phyloP scores from a whole-genome alignment of 2,113 vertebrate genomes.

The Alosa alosa region DNA sequence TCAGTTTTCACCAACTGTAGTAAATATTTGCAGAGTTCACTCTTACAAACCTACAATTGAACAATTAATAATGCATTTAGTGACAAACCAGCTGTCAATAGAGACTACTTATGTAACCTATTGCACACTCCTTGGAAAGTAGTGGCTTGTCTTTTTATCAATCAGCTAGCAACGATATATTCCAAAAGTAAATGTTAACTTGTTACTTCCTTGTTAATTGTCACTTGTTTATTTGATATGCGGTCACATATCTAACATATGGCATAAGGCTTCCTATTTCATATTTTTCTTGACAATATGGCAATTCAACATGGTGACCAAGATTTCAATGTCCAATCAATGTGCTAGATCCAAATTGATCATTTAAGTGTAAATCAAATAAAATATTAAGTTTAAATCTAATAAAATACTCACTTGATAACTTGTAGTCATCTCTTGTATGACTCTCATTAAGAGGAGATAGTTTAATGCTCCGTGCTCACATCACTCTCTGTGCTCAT shows the following conservation, averaged over 20 bases:
- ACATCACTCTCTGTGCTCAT: not conserved
- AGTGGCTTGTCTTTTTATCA: not conserved
- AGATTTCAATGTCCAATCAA: not conserved
- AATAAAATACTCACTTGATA: not conserved
- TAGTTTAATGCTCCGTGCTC: not conserved
- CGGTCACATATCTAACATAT: not conserved
- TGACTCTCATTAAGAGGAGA: not conserved
- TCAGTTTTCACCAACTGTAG: too few relatives aligned
- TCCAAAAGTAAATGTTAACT: not conserved
- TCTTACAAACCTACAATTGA: not conserved
- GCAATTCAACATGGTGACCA: not conserved
- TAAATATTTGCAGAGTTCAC: not conserved
- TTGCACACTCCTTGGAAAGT: not conserved
- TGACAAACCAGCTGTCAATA: not conserved
- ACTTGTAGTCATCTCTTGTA: not conserved
- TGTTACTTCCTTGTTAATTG: too few relatives aligned
- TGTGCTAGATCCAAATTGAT: too few relatives aligned
- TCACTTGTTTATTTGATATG: not conserved
- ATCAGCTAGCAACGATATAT: not conserved
- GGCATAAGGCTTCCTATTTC: not conserved
- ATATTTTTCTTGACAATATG: not conserved
- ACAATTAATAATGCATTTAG: not conserved
- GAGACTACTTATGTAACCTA: not conserved
- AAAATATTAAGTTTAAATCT: not conserved
- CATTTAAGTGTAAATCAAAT: too few relatives aligned